phyloP scores from a whole-genome alignment of 2,797 vertebrate species.

The Crocodylus rhombifer region DNA sequence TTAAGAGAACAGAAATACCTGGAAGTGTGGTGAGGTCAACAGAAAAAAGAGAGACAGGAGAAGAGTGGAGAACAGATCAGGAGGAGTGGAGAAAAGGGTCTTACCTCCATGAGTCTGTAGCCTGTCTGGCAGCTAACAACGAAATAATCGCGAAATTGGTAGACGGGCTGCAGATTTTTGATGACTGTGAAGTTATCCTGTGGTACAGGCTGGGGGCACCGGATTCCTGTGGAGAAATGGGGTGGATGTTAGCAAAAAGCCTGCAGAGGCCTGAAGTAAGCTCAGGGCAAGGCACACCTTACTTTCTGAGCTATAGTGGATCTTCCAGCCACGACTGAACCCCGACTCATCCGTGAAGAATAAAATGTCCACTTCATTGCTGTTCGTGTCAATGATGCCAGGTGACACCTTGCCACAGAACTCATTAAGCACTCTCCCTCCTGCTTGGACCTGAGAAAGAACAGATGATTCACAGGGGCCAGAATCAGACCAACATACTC shows the following conservation, averaged over 20 bases:
- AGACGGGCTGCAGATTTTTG: constrained; percentile 74
- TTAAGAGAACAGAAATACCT: not conserved
- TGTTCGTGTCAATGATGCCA: constrained; percentile 74
- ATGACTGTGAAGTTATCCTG: constrained; percentile 80
- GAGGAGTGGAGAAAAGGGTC: not conserved
- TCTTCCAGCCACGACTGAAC: constrained; percentile 83
- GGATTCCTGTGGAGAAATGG: constrained; percentile 71
- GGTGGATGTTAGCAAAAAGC: not conserved
- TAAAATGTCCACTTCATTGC: constrained; percentile 80
- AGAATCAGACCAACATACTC: not conserved
- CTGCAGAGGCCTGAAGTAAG: not conserved
- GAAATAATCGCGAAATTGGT: constrained; percentile 81
- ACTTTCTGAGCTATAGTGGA: constrained; percentile 81
- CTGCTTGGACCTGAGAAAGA: constrained; percentile 75
- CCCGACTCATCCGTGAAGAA: constrained; percentile 84
- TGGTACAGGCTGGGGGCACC: constrained; percentile 79
- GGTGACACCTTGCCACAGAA: constrained; percentile 80
- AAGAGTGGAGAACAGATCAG: not conserved
- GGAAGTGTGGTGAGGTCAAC: not conserved
- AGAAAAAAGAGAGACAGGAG: constrained; percentile 9
- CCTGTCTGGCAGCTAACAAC: constrained; percentile 79
- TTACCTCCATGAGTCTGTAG: constrained; percentile 82
- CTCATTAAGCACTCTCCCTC: constrained; percentile 65
- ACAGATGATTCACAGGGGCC: not conserved
- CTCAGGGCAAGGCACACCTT: constrained; percentile 29